Base-by-base conservation (phyloP, 2,888 invertebrate species). In the Protonemura montana region DNA sequence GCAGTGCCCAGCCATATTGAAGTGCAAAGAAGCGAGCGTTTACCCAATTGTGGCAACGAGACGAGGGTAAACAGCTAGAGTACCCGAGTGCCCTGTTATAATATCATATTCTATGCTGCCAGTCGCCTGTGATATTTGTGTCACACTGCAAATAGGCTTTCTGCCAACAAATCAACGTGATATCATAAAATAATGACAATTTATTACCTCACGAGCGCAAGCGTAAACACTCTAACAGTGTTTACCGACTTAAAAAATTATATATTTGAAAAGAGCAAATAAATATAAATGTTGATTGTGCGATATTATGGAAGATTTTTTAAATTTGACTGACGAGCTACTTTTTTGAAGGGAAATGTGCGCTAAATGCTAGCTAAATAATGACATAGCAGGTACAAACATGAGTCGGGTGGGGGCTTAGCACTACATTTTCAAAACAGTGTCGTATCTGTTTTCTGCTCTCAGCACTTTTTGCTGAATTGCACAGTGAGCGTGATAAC, bases 241-340 rank as follows among this genome's bases (percentile, higher is more conserved):
- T 78, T 78, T 78, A 81, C 30, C 21, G 30, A 30, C 26, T 81
- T 30, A 81, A 30, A 29, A 81, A 28, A 42, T 59, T 59, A 59
- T 59, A 59, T 59, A 59, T 25, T 42, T 41, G 41, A 42, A 27
- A 25, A 35, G 84, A 84, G 59, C 25, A 84, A 84, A 84, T 59
- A 76, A 84, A 76, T 84, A 76, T 76, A 76, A 81, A 81, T 76
- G 59, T 84, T 84, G 84, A 59, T 84, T 84, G 59, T 84, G 26
- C 42, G 59, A 84, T 84, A 84, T 84, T 84, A 84, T 84, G 84
- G 76, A 30, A 84, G 84, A 84, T 59, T 59, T 84, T 27, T 21
- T 76, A 59, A 59, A 59, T 84, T 84, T 84, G 76, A 76, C 84
- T 84, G 59, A 84, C 27, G 84, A 84, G 28, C 82, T 82, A 82